These are phyloP conservation scores for Mormyrus lacerda DNA, from an alignment of 2,113 vertebrate species.

Conservation along the genomic window DNA sequence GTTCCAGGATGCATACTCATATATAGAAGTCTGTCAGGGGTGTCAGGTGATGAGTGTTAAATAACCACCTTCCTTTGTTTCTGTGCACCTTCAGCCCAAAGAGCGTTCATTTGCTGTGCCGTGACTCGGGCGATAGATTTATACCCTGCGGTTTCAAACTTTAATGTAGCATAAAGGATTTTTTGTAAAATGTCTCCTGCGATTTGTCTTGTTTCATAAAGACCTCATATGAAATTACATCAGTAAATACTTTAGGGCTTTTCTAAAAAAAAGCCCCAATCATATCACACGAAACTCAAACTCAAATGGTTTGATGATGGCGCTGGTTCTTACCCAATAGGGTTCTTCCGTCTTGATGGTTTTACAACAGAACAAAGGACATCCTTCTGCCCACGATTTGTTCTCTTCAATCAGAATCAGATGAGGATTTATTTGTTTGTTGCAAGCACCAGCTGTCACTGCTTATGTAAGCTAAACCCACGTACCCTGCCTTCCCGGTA, in stretches of 20 bases:
- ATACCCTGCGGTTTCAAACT: constrained; percentile 4
- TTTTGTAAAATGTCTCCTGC: constrained; percentile 19
- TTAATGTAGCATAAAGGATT: constrained; percentile 21
- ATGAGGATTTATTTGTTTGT: constrained; percentile 5
- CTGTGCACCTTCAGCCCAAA: neutral
- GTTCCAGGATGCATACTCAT: neutral
- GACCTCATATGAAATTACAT: constrained; percentile 12
- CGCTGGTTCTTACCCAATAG: neutral
- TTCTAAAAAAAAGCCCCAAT: neutral
- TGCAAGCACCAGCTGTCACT: neutral
- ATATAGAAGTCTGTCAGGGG: neutral
- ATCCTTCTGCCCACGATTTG: neutral
- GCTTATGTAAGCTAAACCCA: neutral
- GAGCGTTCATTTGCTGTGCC: neutral
- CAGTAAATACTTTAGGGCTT: neutral
- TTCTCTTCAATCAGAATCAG: neutral
- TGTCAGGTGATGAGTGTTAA: neutral
- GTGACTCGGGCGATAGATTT: neutral
- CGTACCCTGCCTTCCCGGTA: neutral
- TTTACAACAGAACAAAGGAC: neutral
- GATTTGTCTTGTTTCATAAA: constrained; percentile 15
- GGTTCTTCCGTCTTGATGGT: neutral
- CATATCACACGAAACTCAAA: neutral
- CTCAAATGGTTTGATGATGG: neutral
- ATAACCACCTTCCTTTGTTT: neutral